Evolutionary conservation across 2,797 vertebrate species (phyloP), one percentile per base, ranked within the genome.

Genomic region (Pristis pectinata): DNA sequence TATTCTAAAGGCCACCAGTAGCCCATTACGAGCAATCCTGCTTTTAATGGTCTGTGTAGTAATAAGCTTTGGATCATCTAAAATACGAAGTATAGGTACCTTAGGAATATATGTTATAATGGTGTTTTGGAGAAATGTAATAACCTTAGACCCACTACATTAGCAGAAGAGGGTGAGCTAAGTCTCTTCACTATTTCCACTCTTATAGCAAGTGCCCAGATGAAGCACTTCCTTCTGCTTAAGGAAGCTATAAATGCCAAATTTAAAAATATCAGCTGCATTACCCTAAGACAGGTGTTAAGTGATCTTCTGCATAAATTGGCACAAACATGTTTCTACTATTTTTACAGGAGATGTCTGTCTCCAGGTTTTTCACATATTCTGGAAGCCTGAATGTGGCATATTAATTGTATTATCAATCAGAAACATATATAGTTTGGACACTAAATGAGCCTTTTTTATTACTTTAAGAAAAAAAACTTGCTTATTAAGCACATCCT

Each of bases 331-430:
- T 91, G 87, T 91, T 67, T 67, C 19, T 27, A 91, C n/a, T 22
- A 74, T 91, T 91, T 91, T 91, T 91, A 37, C 87, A 37, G 59
- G 59, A 91, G 83, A 61, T 87, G 87, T 67, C 59, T 37, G n/a
- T 67, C 87, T 41, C 19, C 59, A 67, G 59, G 87, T 91, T 91
- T 64, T 41, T 64, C 87, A 24, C 87, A 24, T 67, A 91, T 64
- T 37, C 59, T 67, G 37, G 87, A 67, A 64, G 59, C 61, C 8
- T 91, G 41, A 91, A 67, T 91, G 87, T 67, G 87, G 87, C 87
- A 91, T 91, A 67, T 91, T 91, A 91, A 91, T 91, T 67, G 87
- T 91, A 91, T 91, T 91, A 91, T 91, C 87, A 91, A 91, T 91
- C 87, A 91, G 87, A 67, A 67, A 91, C 87, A 91, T 91, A 91